Conservation (phyloP, 2,888 invertebrate species). For the Dione vanillae region DNA sequence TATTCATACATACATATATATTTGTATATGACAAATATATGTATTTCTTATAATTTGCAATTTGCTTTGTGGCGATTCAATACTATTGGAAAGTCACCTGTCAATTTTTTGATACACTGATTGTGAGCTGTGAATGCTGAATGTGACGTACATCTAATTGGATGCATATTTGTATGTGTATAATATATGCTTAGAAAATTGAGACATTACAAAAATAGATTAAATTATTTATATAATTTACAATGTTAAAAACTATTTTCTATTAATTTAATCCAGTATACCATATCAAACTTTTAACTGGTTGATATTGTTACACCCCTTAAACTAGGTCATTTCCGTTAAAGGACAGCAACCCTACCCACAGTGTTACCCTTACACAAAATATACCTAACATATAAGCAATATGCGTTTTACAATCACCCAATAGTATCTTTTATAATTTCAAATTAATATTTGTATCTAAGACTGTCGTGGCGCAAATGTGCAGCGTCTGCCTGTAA, state of each 20-base stretch:
- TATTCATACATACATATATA: background rate
- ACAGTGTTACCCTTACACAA: background rate
- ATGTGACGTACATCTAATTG: no score
- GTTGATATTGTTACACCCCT: background rate
- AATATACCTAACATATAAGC: background rate
- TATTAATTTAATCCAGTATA: no score
- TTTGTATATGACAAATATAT: background rate
- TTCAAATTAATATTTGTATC: background rate
- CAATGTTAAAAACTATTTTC: no score
- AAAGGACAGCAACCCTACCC: background rate
- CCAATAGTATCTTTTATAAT: background rate
- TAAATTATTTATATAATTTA: no score
- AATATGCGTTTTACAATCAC: background rate
- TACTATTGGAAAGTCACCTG: slow-evolving; percentile 2
- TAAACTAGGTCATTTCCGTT: background rate
- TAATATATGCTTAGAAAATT: no score
- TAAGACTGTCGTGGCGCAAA: no score
- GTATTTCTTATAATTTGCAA: background rate
- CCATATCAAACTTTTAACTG: no score
- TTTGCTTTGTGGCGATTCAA: background rate
- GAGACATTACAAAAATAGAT: no score
- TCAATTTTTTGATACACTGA: slow-evolving; percentile 1
- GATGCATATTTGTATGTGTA: no score
- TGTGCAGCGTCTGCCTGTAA: no score
- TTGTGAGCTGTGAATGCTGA: no score